Percentiles rank a stretch among this genome's conserved stretches.
phyloP scores from a whole-genome alignment of 2,113 vertebrate genomes.

The Neoarius graeffei region DNA sequence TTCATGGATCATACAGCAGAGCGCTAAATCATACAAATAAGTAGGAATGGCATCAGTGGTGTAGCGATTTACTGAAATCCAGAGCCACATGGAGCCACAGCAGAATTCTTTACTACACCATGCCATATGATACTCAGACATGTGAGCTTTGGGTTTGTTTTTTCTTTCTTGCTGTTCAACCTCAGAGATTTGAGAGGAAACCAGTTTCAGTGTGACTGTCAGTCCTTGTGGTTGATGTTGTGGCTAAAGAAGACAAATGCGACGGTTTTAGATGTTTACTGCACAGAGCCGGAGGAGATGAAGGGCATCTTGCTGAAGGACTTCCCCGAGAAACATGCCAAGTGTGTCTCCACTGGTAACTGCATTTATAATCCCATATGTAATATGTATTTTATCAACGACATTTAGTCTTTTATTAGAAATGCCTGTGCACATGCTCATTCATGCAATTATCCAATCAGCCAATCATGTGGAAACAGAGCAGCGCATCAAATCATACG shows the following conservation, averaged over 20 bases:
- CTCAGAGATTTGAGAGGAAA: slow-evolving; percentile 94
- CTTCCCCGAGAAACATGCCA: slow-evolving; percentile 82
- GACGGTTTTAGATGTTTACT: slow-evolving; percentile 90
- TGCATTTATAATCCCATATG: not conserved
- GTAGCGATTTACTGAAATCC: not conserved
- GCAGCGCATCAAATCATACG: not conserved
- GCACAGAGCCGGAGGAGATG: slow-evolving; percentile 84
- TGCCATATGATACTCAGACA: not conserved
- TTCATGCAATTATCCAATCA: too few species aligned
- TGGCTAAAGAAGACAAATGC: slow-evolving; percentile 98
- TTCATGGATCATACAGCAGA: not conserved
- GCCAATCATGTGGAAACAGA: not conserved
- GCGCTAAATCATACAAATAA: not conserved
- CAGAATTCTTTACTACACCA: not conserved
- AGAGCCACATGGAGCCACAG: not conserved
- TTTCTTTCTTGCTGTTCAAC: not conserved
- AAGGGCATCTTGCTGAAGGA: slow-evolving; percentile 92
- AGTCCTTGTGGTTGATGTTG: slow-evolving; percentile 94
- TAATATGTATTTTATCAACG: not conserved
- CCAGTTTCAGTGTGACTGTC: slow-evolving; percentile 92
- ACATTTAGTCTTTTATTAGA: not conserved
- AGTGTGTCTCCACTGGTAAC: slow-evolving; percentile 92
- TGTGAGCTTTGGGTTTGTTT: not conserved
- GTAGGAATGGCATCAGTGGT: not conserved
- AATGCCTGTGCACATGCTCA: too few species aligned